Base-by-base conservation (phyloP, 2,888 invertebrate species). In the Machimus rusticus region DNA sequence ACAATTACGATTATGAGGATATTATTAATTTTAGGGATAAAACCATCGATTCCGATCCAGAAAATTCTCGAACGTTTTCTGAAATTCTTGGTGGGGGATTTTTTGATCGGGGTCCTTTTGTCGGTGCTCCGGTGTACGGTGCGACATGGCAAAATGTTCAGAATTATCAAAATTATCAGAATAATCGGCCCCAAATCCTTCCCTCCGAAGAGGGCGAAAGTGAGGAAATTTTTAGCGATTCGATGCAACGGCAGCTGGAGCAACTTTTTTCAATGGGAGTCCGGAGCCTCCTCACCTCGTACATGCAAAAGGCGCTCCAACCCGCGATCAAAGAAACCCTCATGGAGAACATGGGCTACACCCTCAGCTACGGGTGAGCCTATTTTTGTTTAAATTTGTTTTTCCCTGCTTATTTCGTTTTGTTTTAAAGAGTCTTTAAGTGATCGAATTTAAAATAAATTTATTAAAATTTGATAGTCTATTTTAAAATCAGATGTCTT, bases 301-400 rank as follows among this genome's bases (percentile, higher is more conserved):
- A 97, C 90, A 96, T 97, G 95, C 97, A 97, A 91, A 95, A 95
- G 89, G 96, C 97, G 90, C 92, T 97, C 81, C 96, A 97, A 90
- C 96, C 97, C 9, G 97, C 97, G 57, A 96, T 97, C 87, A 96
- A 96, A 91, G 97, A 97, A 90, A 97, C 97, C 0, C 93, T 97
- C 43, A 97, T 97, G 97, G 94, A 96, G 89, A 96, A 97, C 91
- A 96, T 97, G 95, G 97, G 97, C 6, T 97, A 97, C 91, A 97
- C 96, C 74, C 94, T 97, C 90, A 97, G 97, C 87, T 97, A 97
- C 91, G 97, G 97, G 4, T 46, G 39, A 39, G 39, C 5, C 34
- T 6, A 34, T 34, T 34, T 34, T 1, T 6, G 5, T 34, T 34
- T 34, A 4, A 34, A 34, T 34, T 34, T 34, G 0, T 4, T 34